Evolutionary conservation across 2,888 invertebrate genomes (phyloP), one percentile per base, ranked within the genome.

Genomic region (Spisula solida): DNA sequence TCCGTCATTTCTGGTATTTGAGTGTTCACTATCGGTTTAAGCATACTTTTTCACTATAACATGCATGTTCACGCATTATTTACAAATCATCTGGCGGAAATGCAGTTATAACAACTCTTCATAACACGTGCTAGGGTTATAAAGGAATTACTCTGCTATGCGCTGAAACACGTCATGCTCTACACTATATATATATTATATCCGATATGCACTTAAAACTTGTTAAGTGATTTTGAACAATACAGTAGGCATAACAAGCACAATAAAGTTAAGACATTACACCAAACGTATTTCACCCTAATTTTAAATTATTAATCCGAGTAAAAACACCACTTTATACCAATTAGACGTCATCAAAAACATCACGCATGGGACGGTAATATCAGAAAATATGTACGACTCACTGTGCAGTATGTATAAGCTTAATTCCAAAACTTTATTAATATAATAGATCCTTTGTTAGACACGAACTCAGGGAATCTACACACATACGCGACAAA

Each of bases 401-500:
- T 34, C 18, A 34, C 31, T 31, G 14, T 12, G 29, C 5, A 18
- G 75, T 31, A 70, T n/a, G n/a, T 41, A 25, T 20, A 60, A n/a
- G 4, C 4, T 12, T 34, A 75, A 75, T 75, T 75, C 75, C 75
- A 75, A 75, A 75, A 75, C 75, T 75, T 75, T 75, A 31, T 31
- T 75, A 75, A 16, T 31, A 31, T 75, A 31, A 5, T 80, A 47
- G 18, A 18, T 51, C 80, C 80, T 48, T 80, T 80, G 51, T 48
- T 47, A 48, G 20, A 18, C 41, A 18, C 29, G 31, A n/a, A n/a
- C 1, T 47, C 80, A 80, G 48, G 0, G 51, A 80, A 48, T 47
- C 48, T 31, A 75, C 75, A 75, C 75, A 4, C 12, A 34, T 18
- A 18, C 12, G 31, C 25, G 75, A 75, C 80, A 25, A 34, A 34